phyloP scores from a whole-genome alignment of 2,113 vertebrate species.

The Mirza zaza region DNA sequence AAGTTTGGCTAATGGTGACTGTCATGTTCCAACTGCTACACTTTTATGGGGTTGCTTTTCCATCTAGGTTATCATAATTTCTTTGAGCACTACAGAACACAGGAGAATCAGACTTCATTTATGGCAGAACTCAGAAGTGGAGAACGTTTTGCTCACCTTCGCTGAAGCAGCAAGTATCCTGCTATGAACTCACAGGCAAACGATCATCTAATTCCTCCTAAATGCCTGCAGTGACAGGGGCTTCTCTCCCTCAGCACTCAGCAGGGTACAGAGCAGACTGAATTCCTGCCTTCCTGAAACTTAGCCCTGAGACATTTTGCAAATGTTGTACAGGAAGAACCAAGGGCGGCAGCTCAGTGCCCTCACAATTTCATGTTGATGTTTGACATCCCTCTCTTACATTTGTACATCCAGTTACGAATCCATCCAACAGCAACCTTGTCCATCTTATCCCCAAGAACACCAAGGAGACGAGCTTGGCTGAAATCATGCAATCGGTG shows the following conservation, averaged over 20 bases:
- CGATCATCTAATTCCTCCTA: background rate
- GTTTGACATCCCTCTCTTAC: background rate
- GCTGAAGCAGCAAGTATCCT: background rate
- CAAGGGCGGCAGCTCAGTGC: background rate
- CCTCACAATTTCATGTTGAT: background rate
- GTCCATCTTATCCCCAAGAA: background rate
- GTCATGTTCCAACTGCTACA: background rate
- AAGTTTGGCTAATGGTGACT: background rate
- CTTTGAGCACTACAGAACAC: background rate
- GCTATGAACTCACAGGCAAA: background rate
- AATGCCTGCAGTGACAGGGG: fast-evolving
- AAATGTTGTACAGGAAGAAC: background rate
- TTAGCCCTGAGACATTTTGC: background rate
- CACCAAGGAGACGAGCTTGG: background rate
- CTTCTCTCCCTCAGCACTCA: too few relatives aligned
- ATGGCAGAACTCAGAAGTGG: background rate
- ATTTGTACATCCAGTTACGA: too few relatives aligned
- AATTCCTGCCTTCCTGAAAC: background rate
- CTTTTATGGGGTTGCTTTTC: background rate
- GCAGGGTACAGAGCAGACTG: background rate
- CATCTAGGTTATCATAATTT: background rate
- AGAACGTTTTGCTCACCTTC: background rate
- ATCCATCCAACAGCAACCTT: background rate
- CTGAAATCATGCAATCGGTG: background rate
- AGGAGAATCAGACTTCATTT: background rate